phyloP scores from a whole-genome alignment of 2,113 vertebrate genomes.

The Casuarius casuarius region DNA sequence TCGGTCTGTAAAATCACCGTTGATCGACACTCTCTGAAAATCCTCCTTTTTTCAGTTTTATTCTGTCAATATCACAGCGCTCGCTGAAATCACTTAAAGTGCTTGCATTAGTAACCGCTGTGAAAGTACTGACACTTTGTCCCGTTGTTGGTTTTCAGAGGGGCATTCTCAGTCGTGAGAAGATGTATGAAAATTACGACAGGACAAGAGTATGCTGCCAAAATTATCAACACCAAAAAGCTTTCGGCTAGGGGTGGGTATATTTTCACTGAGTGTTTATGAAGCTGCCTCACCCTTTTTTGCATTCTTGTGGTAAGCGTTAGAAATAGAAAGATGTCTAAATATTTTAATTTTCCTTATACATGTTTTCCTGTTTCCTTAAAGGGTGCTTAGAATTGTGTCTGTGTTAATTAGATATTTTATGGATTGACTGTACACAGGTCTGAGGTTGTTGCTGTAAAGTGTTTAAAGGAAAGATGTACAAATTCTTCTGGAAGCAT shows the following conservation, averaged over 20 bases:
- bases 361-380: background rate
- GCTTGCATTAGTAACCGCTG: background rate
- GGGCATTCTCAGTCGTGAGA: constrained; percentile 95
- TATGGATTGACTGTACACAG: background rate
- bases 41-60: background rate
- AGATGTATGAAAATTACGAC: constrained; percentile 96
- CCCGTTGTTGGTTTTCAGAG: constrained; percentile 81
- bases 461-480: background rate
- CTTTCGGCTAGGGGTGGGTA: constrained; percentile 93
- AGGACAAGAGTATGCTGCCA: constrained; percentile 95
- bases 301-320: background rate
- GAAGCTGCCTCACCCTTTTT: background rate
- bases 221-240: constrained; percentile 99
- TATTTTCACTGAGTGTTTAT: constrained; percentile 24
- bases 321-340: background rate
- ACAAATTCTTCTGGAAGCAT: background rate
- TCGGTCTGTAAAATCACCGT: background rate
- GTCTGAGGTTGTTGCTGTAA: background rate
- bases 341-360: background rate
- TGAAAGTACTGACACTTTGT: constrained; percentile 49
- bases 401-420: background rate
- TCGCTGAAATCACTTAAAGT: background rate
- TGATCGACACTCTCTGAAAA: background rate
- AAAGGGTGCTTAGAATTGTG: background rate
- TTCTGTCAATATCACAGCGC: background rate